Percentiles rank a stretch among this genome's conserved stretches.
phyloP scores from a whole-genome alignment of 2,113 vertebrate genomes.

The Trematocara variabile region DNA sequence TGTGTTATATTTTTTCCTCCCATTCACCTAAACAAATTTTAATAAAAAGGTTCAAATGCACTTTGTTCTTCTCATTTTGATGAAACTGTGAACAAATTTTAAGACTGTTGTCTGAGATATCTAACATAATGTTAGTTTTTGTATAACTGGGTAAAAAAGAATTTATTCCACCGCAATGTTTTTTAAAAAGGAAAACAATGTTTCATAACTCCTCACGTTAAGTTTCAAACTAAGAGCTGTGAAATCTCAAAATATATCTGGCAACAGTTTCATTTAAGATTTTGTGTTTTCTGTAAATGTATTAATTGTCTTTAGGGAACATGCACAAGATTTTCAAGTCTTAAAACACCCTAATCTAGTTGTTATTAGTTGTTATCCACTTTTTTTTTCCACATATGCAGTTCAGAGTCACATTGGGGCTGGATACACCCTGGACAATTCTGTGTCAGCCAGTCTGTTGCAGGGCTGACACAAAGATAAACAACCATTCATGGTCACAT shows the following conservation, averaged over 20 bases:
- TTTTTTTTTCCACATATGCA: background rate
- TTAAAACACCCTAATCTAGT: background rate
- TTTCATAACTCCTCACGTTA: background rate
- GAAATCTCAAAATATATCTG: background rate
- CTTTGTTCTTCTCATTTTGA: background rate
- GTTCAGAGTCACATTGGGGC: background rate
- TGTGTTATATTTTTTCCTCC: background rate
- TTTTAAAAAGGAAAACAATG: background rate
- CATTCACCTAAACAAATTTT: rapidly evolving
- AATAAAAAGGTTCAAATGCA: background rate
- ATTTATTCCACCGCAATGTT: background rate
- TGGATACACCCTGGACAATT: background rate
- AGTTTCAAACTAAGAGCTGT: background rate
- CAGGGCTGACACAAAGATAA: background rate
- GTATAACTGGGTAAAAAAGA: background rate
- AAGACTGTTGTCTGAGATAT: background rate
- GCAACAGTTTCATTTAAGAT: background rate
- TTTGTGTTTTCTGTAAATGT: background rate
- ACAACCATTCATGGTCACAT: background rate
- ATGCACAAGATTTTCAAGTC: background rate
- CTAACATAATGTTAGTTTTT: background rate
- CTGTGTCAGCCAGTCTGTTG: background rate
- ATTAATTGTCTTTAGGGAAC: background rate
- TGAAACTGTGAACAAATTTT: background rate
- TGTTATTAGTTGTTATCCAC: rapidly evolving